Percentiles rank a stretch among this genome's conserved stretches.
These are phyloP conservation scores for Lerista edwardsae DNA, from an alignment of 2,797 vertebrate genomes.

Conservation along the genomic window DNA sequence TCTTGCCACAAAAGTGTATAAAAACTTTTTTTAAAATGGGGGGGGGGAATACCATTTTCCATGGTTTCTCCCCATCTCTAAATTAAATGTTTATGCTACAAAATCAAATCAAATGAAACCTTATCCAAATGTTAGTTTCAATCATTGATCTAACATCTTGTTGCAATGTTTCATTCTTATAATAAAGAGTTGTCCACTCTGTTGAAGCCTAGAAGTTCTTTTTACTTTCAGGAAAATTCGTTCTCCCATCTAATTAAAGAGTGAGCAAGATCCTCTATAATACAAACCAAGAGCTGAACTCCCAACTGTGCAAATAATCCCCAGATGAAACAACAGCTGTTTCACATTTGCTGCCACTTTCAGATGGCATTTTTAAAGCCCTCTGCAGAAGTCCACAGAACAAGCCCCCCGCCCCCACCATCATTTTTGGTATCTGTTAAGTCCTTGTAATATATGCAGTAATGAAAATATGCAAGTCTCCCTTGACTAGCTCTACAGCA, in stretches of 20 bases:
- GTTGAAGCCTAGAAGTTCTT: conserved; percentile 53
- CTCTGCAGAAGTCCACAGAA: background rate
- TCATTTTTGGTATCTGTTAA: background rate
- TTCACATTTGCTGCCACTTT: background rate
- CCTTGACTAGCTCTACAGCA: background rate
- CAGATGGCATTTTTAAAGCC: background rate
- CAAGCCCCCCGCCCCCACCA: background rate
- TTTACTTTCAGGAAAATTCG: conserved; percentile 53
- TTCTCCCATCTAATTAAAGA: conserved; percentile 33
- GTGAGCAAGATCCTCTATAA: background rate
- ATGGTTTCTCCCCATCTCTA: conserved; percentile 20
- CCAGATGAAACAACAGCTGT: background rate
- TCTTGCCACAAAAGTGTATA: conserved; percentile 54
- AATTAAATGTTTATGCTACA: conserved; percentile 42
- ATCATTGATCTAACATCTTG: conserved; percentile 62
- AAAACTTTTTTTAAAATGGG: conserved; percentile 10
- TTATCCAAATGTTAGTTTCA: conserved; percentile 65
- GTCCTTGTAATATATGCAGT: background rate
- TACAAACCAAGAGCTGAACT: background rate
- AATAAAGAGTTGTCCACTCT: conserved; percentile 66
- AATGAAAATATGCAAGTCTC: background rate
- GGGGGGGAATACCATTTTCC: conserved; percentile 49
- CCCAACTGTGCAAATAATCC: background rate
- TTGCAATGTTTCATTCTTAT: conserved; percentile 67
- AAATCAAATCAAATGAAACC: conserved; percentile 56